Evolutionary conservation across 2,888 invertebrate species (phyloP).

Genomic region (Netelia inedita): DNA sequence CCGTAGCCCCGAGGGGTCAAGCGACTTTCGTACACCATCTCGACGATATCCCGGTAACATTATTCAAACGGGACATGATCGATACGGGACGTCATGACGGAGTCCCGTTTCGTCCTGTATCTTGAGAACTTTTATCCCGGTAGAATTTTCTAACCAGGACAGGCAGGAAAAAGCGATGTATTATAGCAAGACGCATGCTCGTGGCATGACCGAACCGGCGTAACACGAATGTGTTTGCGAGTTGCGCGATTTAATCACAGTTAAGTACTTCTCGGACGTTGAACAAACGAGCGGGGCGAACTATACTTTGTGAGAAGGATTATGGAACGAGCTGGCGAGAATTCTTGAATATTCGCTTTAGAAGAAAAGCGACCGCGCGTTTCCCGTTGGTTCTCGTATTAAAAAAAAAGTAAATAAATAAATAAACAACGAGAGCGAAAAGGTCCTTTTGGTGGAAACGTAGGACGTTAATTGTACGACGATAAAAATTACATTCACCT

Average conservation of each 20-base stretch:
- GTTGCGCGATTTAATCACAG: constrained; percentile 63
- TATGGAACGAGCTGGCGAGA: constrained; percentile 34
- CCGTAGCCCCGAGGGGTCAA: constrained; percentile 40
- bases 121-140: constrained; percentile 31
- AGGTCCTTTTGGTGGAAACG: not conserved
- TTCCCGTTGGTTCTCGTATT: not conserved
- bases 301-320: constrained; percentile 26
- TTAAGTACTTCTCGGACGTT: constrained; percentile 65
- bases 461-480: not conserved
- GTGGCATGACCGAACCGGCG: constrained; percentile 6
- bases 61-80: constrained; percentile 75
- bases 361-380: not conserved
- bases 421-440: not conserved
- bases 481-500: not conserved
- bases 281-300: constrained; percentile 37
- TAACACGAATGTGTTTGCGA: constrained; percentile 22
- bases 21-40: constrained; percentile 13
- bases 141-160: constrained; percentile 39
- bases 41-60: constrained; percentile 54
- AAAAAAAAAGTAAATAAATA: not conserved
- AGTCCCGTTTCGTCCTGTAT: constrained; percentile 65
- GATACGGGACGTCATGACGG: constrained; percentile 66
- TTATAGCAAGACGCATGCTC: constrained; percentile 3
- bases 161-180: constrained; percentile 17
- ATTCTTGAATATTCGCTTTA: not conserved